Base-by-base conservation (phyloP, 1,140 invertebrate species). In the Bombus polaris region DNA sequence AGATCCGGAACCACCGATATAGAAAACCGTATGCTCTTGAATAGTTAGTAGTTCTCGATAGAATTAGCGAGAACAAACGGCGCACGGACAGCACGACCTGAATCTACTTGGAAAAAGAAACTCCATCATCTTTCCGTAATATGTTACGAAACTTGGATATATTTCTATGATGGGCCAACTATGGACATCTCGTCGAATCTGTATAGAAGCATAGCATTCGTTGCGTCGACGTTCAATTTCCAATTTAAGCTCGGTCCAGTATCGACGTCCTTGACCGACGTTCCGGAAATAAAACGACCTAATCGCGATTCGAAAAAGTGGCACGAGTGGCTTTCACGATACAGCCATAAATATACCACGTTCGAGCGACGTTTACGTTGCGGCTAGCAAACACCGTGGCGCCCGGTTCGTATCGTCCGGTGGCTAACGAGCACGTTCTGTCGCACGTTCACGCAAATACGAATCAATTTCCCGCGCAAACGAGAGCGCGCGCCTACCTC, bases 401-500 rank as follows among this genome's bases (percentile, higher is more conserved):
- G 35, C 53, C 18, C 72, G 4, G 42, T 53, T 84, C 53, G 78
- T 80, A 35, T 76, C 76, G 18, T 37, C 76, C 37, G 37, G 25
- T 32, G 39, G 68, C 57, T 85, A 85, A 85, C 83, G 76, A 85
- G 76, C 83, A 72, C 76, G 83, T 85, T 42, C 68, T 47, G 39
- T 79, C 18, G 25, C 47, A 18, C 32, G 35, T 39, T 44, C 53
- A 25, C 47, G 76, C 68, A 80, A 79, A 85, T 68, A 79, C 53
- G 47, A 80, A 85, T 72, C 75, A 44, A 85, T 85, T 71, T 59
- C 66, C 62, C 75, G 75, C 75, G 75, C 53, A 53, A 53, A 53
- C 47, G 47, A 53, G 47, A 22, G 66, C 68, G 75, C 32, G 73
- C 39, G 81, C 73, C 5, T 9, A 35, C 42, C 59, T 3, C 25